A percentile compares a stretch with the other conserved stretches of the same genome.
phyloP scores from a whole-genome alignment of 1,140 invertebrate species.

The Harpegnathos saltator region DNA sequence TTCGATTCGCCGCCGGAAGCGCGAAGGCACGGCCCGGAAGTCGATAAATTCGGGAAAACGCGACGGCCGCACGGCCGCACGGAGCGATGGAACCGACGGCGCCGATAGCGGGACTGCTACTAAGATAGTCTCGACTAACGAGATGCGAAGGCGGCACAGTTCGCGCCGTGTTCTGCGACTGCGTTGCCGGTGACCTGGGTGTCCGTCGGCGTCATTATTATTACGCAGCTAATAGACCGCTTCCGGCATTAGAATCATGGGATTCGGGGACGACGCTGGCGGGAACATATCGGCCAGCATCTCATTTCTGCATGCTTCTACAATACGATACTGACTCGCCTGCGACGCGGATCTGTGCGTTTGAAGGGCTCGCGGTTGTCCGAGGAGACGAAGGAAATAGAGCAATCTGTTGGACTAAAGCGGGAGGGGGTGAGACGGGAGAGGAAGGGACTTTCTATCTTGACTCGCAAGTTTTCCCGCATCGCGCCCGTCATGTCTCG shows the following conservation, averaged over 20 bases:
- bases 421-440: too few relatives aligned
- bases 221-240: conserved; percentile 64
- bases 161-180: conserved; percentile 46
- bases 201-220: conserved; percentile 75
- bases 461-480: not conserved
- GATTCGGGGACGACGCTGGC: conserved; percentile 56
- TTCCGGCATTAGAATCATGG: conserved; percentile 72
- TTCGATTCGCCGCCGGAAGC: conserved; percentile 3
- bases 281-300: conserved; percentile 47
- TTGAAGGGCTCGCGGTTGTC: not conserved
- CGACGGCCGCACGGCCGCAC: not conserved
- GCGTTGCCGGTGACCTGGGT: conserved; percentile 67
- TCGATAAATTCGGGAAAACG: not conserved
- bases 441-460: not conserved
- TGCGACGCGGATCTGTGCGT: not conserved
- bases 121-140: conserved; percentile 28
- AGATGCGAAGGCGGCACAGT: conserved; percentile 49
- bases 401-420: too few relatives aligned
- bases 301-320: conserved; percentile 41
- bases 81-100: not conserved
- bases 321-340: conserved; percentile 26
- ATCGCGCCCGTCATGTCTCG: not conserved
- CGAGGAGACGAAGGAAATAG: not conserved
- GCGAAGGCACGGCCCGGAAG: not conserved
- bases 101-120: not conserved